Conservation (phyloP, 64 coral and sea anemone genomes). For the Pocillopora damicornis region DNA sequence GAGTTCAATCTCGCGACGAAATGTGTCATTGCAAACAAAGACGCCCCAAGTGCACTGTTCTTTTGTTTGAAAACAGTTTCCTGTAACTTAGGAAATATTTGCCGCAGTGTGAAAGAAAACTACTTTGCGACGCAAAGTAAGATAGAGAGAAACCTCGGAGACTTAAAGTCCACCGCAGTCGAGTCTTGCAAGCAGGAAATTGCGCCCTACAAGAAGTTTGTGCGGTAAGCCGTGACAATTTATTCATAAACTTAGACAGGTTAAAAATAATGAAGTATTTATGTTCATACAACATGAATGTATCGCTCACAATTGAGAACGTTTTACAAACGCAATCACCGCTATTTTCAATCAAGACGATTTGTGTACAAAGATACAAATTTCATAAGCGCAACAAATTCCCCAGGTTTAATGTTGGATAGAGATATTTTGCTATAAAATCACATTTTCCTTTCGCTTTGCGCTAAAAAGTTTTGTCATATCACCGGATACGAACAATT, state of each 20-base stretch:
- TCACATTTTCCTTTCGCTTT: neutral
- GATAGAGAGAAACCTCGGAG: neutral
- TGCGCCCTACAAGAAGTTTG: too few relatives aligned
- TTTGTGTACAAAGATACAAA: too few relatives aligned
- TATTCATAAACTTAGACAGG: slow-evolving; percentile 7
- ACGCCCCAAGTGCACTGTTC: slow-evolving; percentile 15
- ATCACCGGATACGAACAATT: neutral
- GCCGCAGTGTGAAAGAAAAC: slow-evolving; percentile 7
- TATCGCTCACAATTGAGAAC: slow-evolving; percentile 9
- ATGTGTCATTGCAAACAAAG: slow-evolving; percentile 29
- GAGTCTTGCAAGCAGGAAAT: neutral
- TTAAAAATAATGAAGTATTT: slow-evolving; percentile 9
- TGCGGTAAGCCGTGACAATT: slow-evolving; percentile 17
- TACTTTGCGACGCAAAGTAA: neutral
- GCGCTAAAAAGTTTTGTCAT: neutral
- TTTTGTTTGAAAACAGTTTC: slow-evolving; percentile 27
- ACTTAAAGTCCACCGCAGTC: neutral
- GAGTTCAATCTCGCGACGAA: neutral
- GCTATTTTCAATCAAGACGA: neutral
- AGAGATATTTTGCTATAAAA: neutral
- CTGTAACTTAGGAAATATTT: slow-evolving; percentile 29
- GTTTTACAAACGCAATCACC: neutral
- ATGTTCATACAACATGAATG: neutral
- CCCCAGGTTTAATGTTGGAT: too few relatives aligned
- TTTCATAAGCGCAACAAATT: too few relatives aligned